Evolutionary conservation across 2,888 invertebrate species (phyloP), one percentile per base, ranked within the genome.

Genomic region (Lasioglossum lativentre): DNA sequence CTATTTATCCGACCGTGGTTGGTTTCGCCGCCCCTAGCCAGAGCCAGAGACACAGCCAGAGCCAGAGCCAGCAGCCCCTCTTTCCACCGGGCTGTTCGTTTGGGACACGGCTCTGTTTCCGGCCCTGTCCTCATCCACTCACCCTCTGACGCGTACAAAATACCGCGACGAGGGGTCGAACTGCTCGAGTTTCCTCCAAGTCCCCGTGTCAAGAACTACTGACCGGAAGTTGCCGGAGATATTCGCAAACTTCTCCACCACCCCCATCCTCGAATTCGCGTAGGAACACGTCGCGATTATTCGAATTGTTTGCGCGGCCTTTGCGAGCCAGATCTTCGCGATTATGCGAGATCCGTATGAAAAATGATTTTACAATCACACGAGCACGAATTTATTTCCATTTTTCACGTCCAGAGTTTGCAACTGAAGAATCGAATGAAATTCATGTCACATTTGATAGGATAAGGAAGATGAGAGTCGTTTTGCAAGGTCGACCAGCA

Each of bases 1-100:
- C 73, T 86, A 88, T 90, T 90, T 90, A 90, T 87, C 87, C 85
- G 82, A 85, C 83, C 83, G 75, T 80, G 80, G 73, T 70, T 75
- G 81, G 79, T 83, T 87, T 27, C 52, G n/a, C 16, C 4, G 27
- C 42, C 56, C 42, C 16, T 52, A n/a, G 56, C n/a, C n/a, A 56
- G 56, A 52, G 23, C 23, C 47, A 52, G 23, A 14, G 16, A 45
- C n/a, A n/a, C n/a, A n/a, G 56, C n/a, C n/a, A 56, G 56, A 52
- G 45, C 45, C 16, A 45, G 23, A 45, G 45, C 45, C 19, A 47
- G 47, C 56, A 56, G n/a, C 56, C 12, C n/a, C 56, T 56, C 56
- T 63, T 63, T 63, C 63, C 63, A 63, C 6, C 63, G 19, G 3
- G n/a, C 56, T 30, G 63, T 63, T 63, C 63, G 63, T 63, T 63